Evolutionary conservation across 2,797 vertebrate species (phyloP).

Genomic region (Notolepis coatsorum): DNA sequence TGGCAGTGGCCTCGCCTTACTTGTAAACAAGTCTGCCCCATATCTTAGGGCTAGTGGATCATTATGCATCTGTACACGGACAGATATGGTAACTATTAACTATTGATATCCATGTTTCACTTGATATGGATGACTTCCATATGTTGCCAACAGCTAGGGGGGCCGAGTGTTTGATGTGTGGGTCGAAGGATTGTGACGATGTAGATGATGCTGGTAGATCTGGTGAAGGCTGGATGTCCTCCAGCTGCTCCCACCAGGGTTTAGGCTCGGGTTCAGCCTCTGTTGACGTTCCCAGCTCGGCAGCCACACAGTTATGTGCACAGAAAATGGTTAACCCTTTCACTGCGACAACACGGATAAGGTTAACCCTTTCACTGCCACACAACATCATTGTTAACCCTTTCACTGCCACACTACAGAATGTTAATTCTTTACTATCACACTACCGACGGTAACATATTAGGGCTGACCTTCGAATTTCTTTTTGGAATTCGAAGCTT

Average conservation of each 20-base stretch:
- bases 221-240: slow-evolving; percentile 50
- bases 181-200: slow-evolving; percentile 41
- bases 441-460: too few relatives aligned
- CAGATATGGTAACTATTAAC: slow-evolving; percentile 42
- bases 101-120: slow-evolving; percentile 68
- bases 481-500: too few relatives aligned
- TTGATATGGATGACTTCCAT: slow-evolving; percentile 67
- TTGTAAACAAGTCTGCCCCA: slow-evolving; percentile 41
- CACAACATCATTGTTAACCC: too few relatives aligned
- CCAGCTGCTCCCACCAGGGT: slow-evolving; percentile 38
- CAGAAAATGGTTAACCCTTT: too few relatives aligned
- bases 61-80: slow-evolving; percentile 56
- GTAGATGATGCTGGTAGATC: slow-evolving; percentile 52
- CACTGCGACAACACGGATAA: too few relatives aligned
- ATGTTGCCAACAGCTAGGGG: slow-evolving; percentile 58
- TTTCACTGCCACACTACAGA: too few relatives aligned
- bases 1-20: slow-evolving; percentile 29
- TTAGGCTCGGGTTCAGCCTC: slow-evolving; percentile 41
- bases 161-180: slow-evolving; percentile 61
- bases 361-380: too few relatives aligned
- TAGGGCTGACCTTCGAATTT: too few relatives aligned
- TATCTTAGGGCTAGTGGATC: slow-evolving; percentile 52
- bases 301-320: too few relatives aligned
- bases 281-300: too few relatives aligned
- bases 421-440: too few relatives aligned